Conservation (phyloP, 2,888 invertebrate species). For the Euphydryas editha region DNA sequence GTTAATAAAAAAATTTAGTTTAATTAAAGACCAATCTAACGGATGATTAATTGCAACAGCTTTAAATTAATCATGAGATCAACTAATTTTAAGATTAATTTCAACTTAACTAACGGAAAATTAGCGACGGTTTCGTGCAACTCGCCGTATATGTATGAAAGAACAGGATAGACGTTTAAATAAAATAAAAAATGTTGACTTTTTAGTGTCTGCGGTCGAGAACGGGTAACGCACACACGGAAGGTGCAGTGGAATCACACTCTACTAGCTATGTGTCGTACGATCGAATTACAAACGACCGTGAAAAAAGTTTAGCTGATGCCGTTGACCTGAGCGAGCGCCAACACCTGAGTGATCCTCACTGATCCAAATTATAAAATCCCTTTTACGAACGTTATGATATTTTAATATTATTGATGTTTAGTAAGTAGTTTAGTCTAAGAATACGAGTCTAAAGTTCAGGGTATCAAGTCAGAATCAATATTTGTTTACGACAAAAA, state of each 20-base stretch:
- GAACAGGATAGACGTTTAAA: conserved; percentile 24
- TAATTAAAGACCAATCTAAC: too few species aligned
- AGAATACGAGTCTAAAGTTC: conserved; percentile 1
- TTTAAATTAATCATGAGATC: too few species aligned
- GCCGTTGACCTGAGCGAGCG: conserved; percentile 58
- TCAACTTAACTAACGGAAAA: too few species aligned
- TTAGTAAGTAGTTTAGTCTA: neutral
- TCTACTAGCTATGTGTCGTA: conserved; percentile 14
- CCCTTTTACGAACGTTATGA: neutral
- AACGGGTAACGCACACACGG: conserved; percentile 36
- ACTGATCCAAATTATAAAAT: conserved; percentile 2
- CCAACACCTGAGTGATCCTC: conserved; percentile 14
- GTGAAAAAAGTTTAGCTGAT: conserved; percentile 49
- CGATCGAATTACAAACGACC: conserved; percentile 51
- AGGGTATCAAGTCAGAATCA: neutral
- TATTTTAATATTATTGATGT: neutral
- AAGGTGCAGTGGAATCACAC: conserved; percentile 28
- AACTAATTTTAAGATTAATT: too few species aligned
- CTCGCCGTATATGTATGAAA: too few species aligned
- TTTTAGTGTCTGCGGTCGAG: conserved; percentile 17
- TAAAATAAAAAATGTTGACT: conserved; percentile 14
- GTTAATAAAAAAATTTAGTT: too few species aligned
- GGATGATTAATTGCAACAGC: too few species aligned
- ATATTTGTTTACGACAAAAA: conserved; percentile 12
- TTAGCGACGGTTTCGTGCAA: too few species aligned